Base-by-base conservation (phyloP, 1,140 invertebrate genomes). In the Argopecten irradians region DNA sequence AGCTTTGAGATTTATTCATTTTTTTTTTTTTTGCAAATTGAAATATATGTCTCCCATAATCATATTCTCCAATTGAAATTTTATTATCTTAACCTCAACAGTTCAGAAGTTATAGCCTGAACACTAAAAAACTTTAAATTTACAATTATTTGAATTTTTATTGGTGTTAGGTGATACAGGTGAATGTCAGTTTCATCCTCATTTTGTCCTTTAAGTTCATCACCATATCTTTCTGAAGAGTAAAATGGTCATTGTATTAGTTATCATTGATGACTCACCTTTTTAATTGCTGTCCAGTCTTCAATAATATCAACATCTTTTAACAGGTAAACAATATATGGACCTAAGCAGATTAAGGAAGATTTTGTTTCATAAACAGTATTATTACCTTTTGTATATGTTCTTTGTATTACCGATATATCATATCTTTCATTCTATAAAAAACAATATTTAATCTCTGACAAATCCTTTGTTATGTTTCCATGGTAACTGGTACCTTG, bases 311-410 rank as follows among this genome's bases (percentile, higher is more conserved):
- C 98, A 84, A 97, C 96, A 89, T 99, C 98, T 89, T 97, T 97
- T 41, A 99, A 96, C 98, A 99, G 98, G 94, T 99, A 99, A 0
- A 99, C 98, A 92, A 99, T 98, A 95, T 98, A 99, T 84, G 99
- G 99, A 0, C 98, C 92, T 96, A 34, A 83, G 83, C 86, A 82
- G 89, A 88, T 91, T 91, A 89, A 93, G 91, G 84, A 90, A 89
- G n/a, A n/a, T n/a, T n/a, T n/a, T n/a, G n/a, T n/a, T n/a, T n/a
- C n/a, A n/a, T n/a, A n/a, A n/a, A n/a, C n/a, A n/a, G n/a, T n/a
- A n/a, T n/a, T n/a, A n/a, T n/a, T n/a, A n/a, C n/a, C n/a, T n/a
- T n/a, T n/a, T n/a, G n/a, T n/a, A n/a, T n/a, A n/a, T n/a, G n/a
- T n/a, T n/a, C n/a, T n/a, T n/a, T n/a, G n/a, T n/a, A n/a, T n/a